Base-by-base conservation (phyloP, 1,140 invertebrate genomes). In the Drosophila guanche region DNA sequence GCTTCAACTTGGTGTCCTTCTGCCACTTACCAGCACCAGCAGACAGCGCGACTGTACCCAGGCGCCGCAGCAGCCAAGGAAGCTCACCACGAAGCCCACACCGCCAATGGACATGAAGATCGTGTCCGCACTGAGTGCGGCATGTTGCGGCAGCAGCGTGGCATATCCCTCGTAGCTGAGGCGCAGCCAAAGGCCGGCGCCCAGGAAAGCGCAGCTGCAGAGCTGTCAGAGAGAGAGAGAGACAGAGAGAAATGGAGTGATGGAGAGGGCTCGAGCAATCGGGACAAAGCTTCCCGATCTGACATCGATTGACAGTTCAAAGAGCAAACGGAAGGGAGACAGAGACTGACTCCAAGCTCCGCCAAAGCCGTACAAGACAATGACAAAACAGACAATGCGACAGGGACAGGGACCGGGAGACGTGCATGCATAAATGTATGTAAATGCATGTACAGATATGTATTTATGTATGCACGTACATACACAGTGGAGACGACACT, bases 21-120 rank as follows among this genome's bases (percentile, higher is more conserved):
- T 40, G 4, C 33, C 55, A 93, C 94, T 93, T 91, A 96, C 96
- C 79, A 94, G 94, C 65, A 96, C 94, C 14, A 97, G 92, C 79
- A 96, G 93, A 78, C 95, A 96, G 84, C 95, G 93, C 37, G 94
- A 96, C 89, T 96, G 95, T 81, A 96, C 95, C 95, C 95, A 96
- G 43, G 95, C 94, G 8, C 96, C 96, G 89, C 96, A 96, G 91
- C 95, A 97, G 52, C 95, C 96, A 72, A 96, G 94, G 91, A 96
- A 96, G 29, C 95, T 95, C 1, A 96, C 93, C 48, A 95, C 92
- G 77, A 96, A 95, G 20, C 94, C 94, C 41, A 95, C 79, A 40
- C 94, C 93, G 50, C 96, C 96, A 14, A 94, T 92, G 27, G 93
- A 92, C 46, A 96, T 93, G 67, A 95, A 93, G 43, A 96, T 84